These are phyloP conservation scores for Scrobipalpa costella DNA, from an alignment of 2,888 invertebrate species.

Conservation along the genomic window DNA sequence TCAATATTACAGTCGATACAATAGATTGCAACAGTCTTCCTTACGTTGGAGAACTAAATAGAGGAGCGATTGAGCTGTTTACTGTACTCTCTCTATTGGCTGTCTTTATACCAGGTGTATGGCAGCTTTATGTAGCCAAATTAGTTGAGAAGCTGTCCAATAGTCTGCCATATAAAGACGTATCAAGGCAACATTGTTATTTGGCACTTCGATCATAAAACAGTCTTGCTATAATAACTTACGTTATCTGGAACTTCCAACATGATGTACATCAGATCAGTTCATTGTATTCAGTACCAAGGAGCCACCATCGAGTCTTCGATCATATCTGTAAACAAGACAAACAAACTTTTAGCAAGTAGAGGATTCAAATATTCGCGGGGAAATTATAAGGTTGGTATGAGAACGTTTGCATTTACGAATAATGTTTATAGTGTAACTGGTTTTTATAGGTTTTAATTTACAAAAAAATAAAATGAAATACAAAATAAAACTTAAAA, in stretches of 20 bases:
- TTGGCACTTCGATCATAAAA: neutral
- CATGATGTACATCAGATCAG: constrained; percentile 44
- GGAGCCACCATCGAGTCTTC: neutral
- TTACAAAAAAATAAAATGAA: neutral
- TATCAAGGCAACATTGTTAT: neutral
- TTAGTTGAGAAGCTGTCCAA: constrained; percentile 9
- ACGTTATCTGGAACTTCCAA: constrained; percentile 68
- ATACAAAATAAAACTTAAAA: no score
- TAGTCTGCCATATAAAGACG: neutral
- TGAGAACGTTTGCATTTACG: neutral
- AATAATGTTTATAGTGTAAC: neutral
- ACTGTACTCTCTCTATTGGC: constrained; percentile 12
- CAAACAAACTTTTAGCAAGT: neutral
- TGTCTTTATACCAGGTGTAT: constrained; percentile 11
- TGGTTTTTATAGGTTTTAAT: no score
- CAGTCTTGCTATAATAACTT: constrained; percentile 39
- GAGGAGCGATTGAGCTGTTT: neutral
- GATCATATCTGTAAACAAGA: neutral
- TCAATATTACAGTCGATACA: constrained; percentile 13
- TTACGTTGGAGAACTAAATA: neutral
- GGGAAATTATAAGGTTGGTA: neutral
- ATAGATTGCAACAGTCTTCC: constrained; percentile 1
- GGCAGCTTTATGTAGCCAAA: constrained; percentile 16
- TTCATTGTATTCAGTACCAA: constrained; percentile 1
- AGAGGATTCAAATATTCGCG: neutral